phyloP scores from a whole-genome alignment of 2,888 invertebrate genomes.

The Nasonia oneida region DNA sequence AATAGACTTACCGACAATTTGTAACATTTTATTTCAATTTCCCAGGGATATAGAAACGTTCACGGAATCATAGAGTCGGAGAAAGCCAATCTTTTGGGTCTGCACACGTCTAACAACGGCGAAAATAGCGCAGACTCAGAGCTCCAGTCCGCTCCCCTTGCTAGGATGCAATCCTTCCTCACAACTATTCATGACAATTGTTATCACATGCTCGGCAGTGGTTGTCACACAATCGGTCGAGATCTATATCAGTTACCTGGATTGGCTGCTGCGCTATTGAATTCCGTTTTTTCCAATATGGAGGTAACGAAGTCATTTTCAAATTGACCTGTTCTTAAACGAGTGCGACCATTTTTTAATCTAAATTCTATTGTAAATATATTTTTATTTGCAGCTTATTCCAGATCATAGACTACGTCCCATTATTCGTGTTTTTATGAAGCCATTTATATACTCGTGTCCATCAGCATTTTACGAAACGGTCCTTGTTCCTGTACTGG shows the following conservation, averaged over 20 bases:
- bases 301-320: constrained; percentile 78
- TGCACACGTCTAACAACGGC: constrained; percentile 74
- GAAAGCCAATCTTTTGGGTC: constrained; percentile 87
- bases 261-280: constrained; percentile 87
- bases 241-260: constrained; percentile 91
- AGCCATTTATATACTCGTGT: constrained; percentile 92
- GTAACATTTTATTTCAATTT: background rate
- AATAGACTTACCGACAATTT: too few species aligned
- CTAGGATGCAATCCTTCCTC: constrained; percentile 92
- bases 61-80: constrained; percentile 88
- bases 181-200: constrained; percentile 90
- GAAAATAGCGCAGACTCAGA: constrained; percentile 78
- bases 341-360: background rate
- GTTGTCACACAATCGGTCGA: constrained; percentile 85
- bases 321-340: background rate
- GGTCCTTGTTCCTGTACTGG: constrained; percentile 89
- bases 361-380: constrained; percentile 21
- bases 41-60: constrained; percentile 84
- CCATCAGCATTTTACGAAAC: constrained; percentile 89
- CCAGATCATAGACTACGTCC: constrained; percentile 93
- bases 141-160: constrained; percentile 82
- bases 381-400: constrained; percentile 80
- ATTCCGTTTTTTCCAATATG: constrained; percentile 86
- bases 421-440: constrained; percentile 91
- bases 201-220: constrained; percentile 87